Evolutionary conservation across 2,888 invertebrate genomes (phyloP), one percentile per base, ranked within the genome.

Genomic region (Dynastes hyllus): DNA sequence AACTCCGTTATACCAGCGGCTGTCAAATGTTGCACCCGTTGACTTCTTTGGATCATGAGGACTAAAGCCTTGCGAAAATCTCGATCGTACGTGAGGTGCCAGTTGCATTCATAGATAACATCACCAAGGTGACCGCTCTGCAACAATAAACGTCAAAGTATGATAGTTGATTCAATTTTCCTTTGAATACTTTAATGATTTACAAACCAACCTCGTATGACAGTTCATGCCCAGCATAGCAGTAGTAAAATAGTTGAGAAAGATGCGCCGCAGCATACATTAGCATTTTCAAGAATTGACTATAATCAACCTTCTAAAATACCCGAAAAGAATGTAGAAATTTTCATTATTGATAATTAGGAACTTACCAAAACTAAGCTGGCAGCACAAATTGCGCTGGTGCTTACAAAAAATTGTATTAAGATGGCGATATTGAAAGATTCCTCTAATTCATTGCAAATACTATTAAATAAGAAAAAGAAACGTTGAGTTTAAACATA

Each of bases 1-100:
- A 83, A 76, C 50, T 80, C 75, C 16, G 81, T 78, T 13, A 83
- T 79, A 4, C 82, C 81, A 27, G 81, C 73, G n/a, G 82, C 82
- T 16, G 82, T 81, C 58, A 82, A 16, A 53, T 76, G 78, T 69
- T 80, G 78, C 3, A 67, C 77, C 53, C 78, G 77, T 55, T 81
- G 80, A 37, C 80, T 69, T 61, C 81, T 70, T 51, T 76, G 77
- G 3, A 82, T 81, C 37, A 82, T 78, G 77, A 81, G 53, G 8
- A 81, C 61, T n/a, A 82, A 16, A 11, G 81, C 78, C 45, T 80
- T 81, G 11, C 80, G 70, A 37, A 82, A 77, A 37, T 81, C 79
- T 8, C 65, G 51, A 58, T 80, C 67, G 32, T 63, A 75, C 2
- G 75, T 66, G 8, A 71, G 29, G 58, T 81, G 79, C 82, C 82